Conservation (phyloP, 1,140 invertebrate species). For the Orius insidiosus region DNA sequence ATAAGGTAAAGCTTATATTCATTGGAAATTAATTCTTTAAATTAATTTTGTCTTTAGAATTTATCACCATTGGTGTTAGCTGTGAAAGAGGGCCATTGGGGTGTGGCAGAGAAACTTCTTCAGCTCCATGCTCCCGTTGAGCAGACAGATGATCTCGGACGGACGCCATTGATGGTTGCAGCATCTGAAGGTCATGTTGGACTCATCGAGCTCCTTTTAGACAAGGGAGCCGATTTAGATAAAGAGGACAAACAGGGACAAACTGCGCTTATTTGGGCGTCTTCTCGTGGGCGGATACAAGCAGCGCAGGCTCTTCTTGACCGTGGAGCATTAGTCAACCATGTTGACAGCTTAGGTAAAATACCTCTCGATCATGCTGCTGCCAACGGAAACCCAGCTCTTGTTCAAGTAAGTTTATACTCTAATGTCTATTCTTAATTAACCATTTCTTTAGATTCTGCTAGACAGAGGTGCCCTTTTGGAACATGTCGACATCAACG, state of each 20-base stretch:
- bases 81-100: slow-evolving; percentile 74
- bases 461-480: slow-evolving; percentile 74
- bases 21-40: too few species aligned
- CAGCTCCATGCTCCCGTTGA: slow-evolving; percentile 43
- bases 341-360: slow-evolving; percentile 64
- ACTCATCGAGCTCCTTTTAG: slow-evolving; percentile 69
- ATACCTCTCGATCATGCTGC: slow-evolving; percentile 81
- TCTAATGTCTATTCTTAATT: neutral
- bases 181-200: slow-evolving; percentile 79
- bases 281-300: slow-evolving; percentile 62
- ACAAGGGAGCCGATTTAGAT: slow-evolving; percentile 62
- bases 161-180: slow-evolving; percentile 72
- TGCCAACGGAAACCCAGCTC: slow-evolving; percentile 50
- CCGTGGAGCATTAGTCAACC: slow-evolving; percentile 61
- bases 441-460: slow-evolving; percentile 38
- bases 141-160: slow-evolving; percentile 42
- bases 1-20: slow-evolving; percentile 36
- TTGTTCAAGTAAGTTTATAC: slow-evolving; percentile 21
- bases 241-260: slow-evolving; percentile 72
- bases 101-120: slow-evolving; percentile 55
- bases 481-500: slow-evolving; percentile 84
- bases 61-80: slow-evolving; percentile 67
- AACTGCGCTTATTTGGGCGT: slow-evolving; percentile 79
- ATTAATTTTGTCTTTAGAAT: slow-evolving; percentile 32
- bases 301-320: slow-evolving; percentile 65